Evolutionary conservation across 2,888 invertebrate species (phyloP).

Genomic region (Agrotis ipsilon): DNA sequence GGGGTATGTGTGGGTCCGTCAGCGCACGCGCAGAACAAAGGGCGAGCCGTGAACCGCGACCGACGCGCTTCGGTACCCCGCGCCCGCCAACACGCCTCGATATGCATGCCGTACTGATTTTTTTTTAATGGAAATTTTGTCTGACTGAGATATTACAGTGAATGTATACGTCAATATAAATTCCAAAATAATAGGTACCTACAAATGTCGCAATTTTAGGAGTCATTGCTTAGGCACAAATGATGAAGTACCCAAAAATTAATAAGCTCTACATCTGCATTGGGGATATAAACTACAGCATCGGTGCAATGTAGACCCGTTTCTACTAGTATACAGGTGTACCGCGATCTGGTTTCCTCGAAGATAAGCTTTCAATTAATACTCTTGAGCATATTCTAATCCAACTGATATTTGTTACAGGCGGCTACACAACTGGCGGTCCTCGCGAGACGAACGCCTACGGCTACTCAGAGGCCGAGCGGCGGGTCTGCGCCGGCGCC

Average conservation of each 20-base stretch:
- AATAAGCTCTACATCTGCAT: not conserved
- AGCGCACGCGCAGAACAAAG: conserved; percentile 89
- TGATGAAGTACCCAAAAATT: not conserved
- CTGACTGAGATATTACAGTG: conserved; percentile 65
- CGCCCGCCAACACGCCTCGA: conserved; percentile 70
- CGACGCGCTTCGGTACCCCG: conserved; percentile 84
- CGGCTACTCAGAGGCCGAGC: conserved; percentile 86
- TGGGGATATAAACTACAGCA: not conserved
- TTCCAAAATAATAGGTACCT: no score
- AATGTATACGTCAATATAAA: not conserved
- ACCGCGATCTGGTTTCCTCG: not conserved
- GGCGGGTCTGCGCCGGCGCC: conserved; percentile 80
- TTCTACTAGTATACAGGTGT: not conserved
- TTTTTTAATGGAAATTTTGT: conserved; percentile 71
- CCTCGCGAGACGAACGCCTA: conserved; percentile 89
- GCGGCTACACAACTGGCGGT: conserved; percentile 91
- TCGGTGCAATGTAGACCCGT: not conserved
- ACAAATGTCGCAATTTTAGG: no score
- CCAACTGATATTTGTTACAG: conserved; percentile 73
- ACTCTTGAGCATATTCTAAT: conserved; percentile 10
- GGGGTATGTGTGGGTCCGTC: conserved; percentile 73
- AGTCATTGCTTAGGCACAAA: not conserved
- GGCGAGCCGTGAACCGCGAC: conserved; percentile 90
- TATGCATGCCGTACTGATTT: conserved; percentile 74
- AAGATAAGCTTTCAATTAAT: not conserved